A percentile compares a stretch with the other conserved stretches of the same genome.
These are phyloP conservation scores for Myotis yumanensis DNA, from an alignment of 2,113 vertebrate genomes.

Conservation along the genomic window DNA sequence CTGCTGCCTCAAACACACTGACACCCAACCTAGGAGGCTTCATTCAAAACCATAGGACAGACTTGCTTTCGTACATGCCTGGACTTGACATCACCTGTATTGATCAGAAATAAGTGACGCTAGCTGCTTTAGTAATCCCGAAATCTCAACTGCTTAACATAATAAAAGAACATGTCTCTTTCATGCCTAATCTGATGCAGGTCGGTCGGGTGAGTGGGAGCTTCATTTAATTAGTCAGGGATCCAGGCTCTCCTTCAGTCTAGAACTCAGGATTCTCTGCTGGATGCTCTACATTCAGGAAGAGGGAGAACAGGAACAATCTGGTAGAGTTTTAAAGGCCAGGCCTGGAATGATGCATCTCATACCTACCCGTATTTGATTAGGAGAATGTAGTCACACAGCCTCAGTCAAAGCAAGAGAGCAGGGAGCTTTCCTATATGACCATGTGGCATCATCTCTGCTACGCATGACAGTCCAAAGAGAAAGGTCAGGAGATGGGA, in stretches of 20 bases:
- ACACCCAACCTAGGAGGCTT: background rate
- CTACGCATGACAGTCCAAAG: background rate
- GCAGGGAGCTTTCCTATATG: background rate
- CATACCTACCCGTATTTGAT: background rate
- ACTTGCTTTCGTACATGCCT: background rate
- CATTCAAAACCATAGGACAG: background rate
- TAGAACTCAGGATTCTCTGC: background rate
- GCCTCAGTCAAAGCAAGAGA: background rate
- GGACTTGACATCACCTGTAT: background rate
- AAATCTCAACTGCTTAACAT: background rate
- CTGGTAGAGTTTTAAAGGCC: background rate
- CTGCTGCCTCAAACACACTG: background rate
- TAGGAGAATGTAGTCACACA: background rate
- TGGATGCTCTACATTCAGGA: background rate
- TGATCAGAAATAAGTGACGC: background rate
- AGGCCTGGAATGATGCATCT: background rate
- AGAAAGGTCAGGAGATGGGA: background rate
- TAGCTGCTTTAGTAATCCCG: background rate
- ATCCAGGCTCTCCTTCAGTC: background rate
- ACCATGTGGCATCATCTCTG: background rate
- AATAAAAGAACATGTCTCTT: background rate
- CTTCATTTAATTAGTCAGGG: background rate
- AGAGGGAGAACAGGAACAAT: background rate
- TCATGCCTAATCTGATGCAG: background rate
- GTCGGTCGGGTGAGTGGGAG: background rate